These are phyloP conservation scores for Oriolus oriolus DNA, from an alignment of 2,113 vertebrate genomes.

Conservation along the genomic window DNA sequence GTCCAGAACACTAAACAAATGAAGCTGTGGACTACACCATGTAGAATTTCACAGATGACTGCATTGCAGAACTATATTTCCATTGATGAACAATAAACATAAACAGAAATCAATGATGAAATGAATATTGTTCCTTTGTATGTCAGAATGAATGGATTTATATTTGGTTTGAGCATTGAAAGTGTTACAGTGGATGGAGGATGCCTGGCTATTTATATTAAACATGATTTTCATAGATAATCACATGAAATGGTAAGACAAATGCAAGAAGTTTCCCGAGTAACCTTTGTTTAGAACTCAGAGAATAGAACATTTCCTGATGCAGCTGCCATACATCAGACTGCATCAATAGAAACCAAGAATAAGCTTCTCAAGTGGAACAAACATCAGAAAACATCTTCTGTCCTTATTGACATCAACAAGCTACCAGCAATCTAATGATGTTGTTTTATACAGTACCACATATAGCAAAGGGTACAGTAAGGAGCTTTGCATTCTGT, in stretches of 20 bases:
- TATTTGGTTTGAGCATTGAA: neutral
- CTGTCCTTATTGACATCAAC: neutral
- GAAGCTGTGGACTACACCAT: neutral
- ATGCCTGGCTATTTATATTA: neutral
- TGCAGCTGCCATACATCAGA: neutral
- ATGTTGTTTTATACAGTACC: neutral
- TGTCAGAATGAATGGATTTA: neutral
- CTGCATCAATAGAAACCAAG: neutral
- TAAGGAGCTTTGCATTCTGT: neutral
- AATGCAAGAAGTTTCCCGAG: neutral
- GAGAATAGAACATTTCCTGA: neutral
- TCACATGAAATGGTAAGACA: neutral
- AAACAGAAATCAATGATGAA: conserved; percentile 28
- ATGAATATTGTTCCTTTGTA: neutral
- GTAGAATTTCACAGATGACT: neutral
- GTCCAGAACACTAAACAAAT: neutral
- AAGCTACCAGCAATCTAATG: neutral
- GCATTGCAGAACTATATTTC: neutral
- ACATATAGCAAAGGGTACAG: neutral
- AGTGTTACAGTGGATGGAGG: neutral
- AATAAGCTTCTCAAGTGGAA: neutral
- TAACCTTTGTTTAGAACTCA: neutral
- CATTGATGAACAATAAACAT: conserved; percentile 19
- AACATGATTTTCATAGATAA: neutral
- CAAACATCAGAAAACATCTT: neutral